Base-by-base conservation (phyloP, 1,140 invertebrate genomes). In the Pseudomyrmex pallidus region DNA sequence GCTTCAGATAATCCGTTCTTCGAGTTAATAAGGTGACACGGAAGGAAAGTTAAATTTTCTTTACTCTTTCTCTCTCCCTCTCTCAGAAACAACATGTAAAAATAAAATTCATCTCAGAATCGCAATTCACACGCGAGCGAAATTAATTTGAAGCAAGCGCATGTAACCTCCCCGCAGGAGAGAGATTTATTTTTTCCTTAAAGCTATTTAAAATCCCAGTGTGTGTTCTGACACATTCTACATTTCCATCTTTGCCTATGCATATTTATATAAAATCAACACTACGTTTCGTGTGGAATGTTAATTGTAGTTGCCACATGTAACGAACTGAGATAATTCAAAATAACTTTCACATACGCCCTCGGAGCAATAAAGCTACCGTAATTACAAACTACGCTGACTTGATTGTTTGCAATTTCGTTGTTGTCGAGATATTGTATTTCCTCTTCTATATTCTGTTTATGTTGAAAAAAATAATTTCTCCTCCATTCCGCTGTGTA, bases 1-100 rank as follows among this genome's bases (percentile, higher is more conserved):
- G 22, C 67, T 74, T 48, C 54, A 12, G 50, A 52, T 78, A 78
- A 78, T 68, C 74, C 13, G 25, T 78, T 68, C 17, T 64, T 20
- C n/a, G 35, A 57, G 17, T 68, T 78, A 10, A 78, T 68, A 57
- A 78, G 17, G 10, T 68, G 63, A 78, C 35, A 22, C 8, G 20
- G 52, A 20, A 68, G 48, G 20, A 20, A 68, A 1, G 46, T 48
- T 5, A 7, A 17, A 35, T 5, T 35, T 59, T 46, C 3, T 12
- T 44, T n/a, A 7, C 9, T n/a, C 62, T 62, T 4, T 25, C 5
- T 59, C 46, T 12, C 20, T 44, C 62, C n/a, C 13, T 25, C 5
- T n/a, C 15, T 44, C 15, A 64, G n/a, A 15, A 12, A 64, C n/a
- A 46, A n/a, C 35, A n/a, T 44, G 44, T 20, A 12, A 4, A 46